Percentiles rank a stretch among this genome's conserved stretches.
These are phyloP conservation scores for Rhegmatorhina hoffmannsi DNA, from an alignment of 2,113 vertebrate genomes.

Conservation along the genomic window DNA sequence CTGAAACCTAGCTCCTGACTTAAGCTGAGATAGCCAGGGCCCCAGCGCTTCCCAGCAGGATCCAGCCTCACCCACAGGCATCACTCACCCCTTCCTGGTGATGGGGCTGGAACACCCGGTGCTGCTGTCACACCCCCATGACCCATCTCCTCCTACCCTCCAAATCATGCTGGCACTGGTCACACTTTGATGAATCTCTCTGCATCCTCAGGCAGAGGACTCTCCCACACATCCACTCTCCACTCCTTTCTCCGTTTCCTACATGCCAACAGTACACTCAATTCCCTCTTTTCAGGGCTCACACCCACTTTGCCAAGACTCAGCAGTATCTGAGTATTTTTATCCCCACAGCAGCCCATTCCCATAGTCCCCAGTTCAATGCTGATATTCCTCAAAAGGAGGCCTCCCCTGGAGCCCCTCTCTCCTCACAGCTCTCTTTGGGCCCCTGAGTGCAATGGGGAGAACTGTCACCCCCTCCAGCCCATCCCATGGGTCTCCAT, in stretches of 20 bases:
- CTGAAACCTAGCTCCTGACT: neutral
- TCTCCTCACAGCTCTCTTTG: neutral
- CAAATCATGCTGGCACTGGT: neutral
- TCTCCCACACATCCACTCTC: rapidly evolving
- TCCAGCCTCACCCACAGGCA: neutral
- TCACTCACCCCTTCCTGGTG: neutral
- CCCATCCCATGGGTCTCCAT: neutral
- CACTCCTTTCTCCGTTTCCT: rapidly evolving
- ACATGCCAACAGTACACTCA: rapidly evolving
- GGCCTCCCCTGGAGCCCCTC: neutral
- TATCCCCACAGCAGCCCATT: neutral
- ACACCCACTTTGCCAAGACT: neutral
- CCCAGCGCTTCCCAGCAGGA: neutral
- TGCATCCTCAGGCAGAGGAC: neutral
- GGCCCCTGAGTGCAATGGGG: neutral
- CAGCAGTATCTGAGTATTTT: neutral
- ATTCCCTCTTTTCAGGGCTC: neutral
- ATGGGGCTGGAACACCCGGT: neutral
- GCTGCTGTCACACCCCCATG: slow-evolving; percentile 8
- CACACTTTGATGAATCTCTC: neutral
- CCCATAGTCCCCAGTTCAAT: rapidly evolving
- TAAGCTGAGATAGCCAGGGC: neutral
- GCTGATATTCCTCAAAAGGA: neutral
- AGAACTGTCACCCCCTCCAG: neutral
- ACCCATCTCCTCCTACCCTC: slow-evolving; percentile 4